Evolutionary conservation across 2,113 vertebrate genomes (phyloP).

Genomic region (Pachycephala philippinensis): DNA sequence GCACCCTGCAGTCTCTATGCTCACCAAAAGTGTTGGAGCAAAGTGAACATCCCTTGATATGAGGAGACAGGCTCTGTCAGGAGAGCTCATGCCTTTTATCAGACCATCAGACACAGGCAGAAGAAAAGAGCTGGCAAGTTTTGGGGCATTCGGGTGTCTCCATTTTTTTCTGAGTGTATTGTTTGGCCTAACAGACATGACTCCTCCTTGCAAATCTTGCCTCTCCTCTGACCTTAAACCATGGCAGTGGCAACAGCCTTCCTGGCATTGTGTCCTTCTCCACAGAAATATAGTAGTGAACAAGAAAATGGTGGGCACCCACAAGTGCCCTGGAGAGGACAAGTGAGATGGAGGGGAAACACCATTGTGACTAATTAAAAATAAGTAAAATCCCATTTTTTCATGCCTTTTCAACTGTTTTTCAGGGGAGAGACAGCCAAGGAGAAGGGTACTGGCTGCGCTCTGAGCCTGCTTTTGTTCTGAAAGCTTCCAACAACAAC

Average conservation of each 20-base stretch:
- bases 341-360: background rate
- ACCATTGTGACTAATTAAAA: background rate
- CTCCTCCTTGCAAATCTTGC: background rate
- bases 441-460: background rate
- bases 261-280: background rate
- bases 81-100: background rate
- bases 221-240: background rate
- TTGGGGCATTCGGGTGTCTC: fast-evolving
- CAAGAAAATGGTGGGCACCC: background rate
- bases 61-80: background rate
- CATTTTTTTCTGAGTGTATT: background rate
- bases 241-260: background rate
- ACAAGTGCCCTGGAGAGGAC: fast-evolving
- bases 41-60: background rate
- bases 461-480: background rate
- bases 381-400: background rate
- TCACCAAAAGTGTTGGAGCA: background rate
- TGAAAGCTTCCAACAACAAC: background rate
- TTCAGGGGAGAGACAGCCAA: background rate
- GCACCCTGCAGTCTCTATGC: background rate
- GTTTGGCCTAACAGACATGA: background rate
- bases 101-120: background rate
- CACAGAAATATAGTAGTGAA: background rate
- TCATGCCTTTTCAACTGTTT: background rate
- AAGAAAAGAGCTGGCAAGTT: background rate